Conservation (phyloP, 2,113 vertebrate species). For the Pteropus alecto region DNA sequence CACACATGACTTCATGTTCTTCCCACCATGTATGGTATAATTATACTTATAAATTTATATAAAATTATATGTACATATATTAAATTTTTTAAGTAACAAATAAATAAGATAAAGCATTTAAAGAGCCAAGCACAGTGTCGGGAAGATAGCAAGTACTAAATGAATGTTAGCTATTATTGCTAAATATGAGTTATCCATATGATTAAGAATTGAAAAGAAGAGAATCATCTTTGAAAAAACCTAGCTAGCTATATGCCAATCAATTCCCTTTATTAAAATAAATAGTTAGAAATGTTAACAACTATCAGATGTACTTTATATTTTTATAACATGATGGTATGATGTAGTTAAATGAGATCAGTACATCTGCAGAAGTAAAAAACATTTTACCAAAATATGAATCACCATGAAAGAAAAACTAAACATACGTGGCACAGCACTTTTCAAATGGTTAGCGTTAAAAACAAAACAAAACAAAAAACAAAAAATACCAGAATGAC, state of each 20-base stretch:
- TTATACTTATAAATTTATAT: not conserved
- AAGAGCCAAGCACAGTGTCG: not conserved
- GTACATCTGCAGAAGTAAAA: not conserved
- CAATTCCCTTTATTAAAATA: not conserved
- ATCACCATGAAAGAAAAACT: not conserved
- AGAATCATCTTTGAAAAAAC: not conserved
- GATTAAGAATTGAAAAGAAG: constrained; percentile 27
- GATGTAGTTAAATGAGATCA: not conserved
- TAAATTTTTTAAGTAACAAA: not conserved
- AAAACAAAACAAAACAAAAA: not conserved
- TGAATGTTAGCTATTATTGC: not conserved
- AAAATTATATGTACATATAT: not conserved
- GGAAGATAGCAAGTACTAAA: not conserved
- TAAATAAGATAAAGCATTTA: not conserved
- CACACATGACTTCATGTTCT: not conserved
- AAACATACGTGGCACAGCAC: constrained; percentile 89
- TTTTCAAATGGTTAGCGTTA: constrained; percentile 87
- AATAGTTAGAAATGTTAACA: not conserved
- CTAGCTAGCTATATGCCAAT: not conserved
- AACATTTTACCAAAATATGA: constrained; percentile 31
- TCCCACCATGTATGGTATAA: not conserved
- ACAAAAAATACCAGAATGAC: too few species aligned
- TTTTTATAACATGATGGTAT: not conserved
- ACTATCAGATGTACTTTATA: not conserved
- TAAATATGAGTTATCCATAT: not conserved